Base-by-base conservation (phyloP, 2,113 vertebrate species). In the Mionectes macconnelli region DNA sequence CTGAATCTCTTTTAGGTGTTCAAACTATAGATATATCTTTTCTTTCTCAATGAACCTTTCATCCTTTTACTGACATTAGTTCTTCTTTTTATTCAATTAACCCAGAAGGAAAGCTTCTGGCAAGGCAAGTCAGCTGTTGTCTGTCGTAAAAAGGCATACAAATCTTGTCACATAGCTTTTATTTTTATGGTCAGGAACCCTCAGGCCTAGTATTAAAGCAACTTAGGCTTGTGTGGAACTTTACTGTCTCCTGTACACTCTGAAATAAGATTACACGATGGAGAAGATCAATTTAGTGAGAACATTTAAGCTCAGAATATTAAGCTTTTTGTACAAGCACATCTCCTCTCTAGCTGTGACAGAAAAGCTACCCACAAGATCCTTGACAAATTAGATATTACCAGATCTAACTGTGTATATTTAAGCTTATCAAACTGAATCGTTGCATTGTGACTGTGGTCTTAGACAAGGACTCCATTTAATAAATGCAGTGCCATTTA, bases 391-490 rank as follows among this genome's bases (percentile, higher is more conserved):
- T 98, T 98, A 97, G 97, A 98, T 97, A 98, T 97, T 97, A 96
- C 98, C 97, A 96, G 97, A 95, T 98, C 97, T 98, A 98, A 98
- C 98, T 98, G 96, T 98, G 97, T 98, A 89, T 98, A 97, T 98
- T 98, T 98, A 98, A 98, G 97, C 96, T 97, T 97, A 98, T 98
- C 96, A 93, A 96, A 96, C 97, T 98, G 98, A 98, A 98, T 98
- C 97, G 90, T 87, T 84, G 96, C 95, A 97, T 98, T 98, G 98
- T 98, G 95, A 84, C 97, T 75, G 75, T 90, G 94, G 95, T 96
- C 79, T 96, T 97, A 96, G 98, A 97, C 97, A 98, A 97, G 97
- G 97, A 93, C 97, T 96, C 96, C 94, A 96, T 97, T 98, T 98
- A 98, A 98, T 98, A 97, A 97, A 97, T 70, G 56, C 90, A 96